Evolutionary conservation across 2,888 invertebrate genomes (phyloP).

Genomic region (Dynastes maya): DNA sequence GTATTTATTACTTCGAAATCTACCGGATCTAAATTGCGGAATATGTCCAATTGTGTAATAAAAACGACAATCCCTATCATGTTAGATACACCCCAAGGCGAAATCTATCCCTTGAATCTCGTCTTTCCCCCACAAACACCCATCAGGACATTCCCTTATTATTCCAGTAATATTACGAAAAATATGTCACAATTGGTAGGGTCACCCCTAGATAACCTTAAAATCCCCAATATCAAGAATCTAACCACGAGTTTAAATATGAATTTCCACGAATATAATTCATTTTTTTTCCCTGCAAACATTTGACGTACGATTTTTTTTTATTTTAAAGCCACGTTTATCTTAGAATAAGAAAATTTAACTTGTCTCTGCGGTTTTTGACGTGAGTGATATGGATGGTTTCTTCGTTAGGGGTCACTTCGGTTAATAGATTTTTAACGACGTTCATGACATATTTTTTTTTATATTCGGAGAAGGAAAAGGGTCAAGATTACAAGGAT

Average conservation of each 20-base stretch:
- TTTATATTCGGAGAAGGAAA: neutral
- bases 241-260: neutral
- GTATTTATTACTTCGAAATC: conserved; percentile 1
- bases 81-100: neutral
- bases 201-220: neutral
- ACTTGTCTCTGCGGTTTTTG: too few species aligned
- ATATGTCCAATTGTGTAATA: neutral
- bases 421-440: conserved; percentile 7
- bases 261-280: too few species aligned
- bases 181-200: conserved; percentile 9
- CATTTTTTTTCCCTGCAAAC: too few species aligned
- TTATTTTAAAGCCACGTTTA: too few species aligned
- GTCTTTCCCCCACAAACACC: neutral
- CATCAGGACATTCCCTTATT: neutral
- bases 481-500: neutral
- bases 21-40: neutral
- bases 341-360: too few species aligned
- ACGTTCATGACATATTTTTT: neutral
- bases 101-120: neutral
- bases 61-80: conserved; percentile 1
- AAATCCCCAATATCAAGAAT: too few species aligned
- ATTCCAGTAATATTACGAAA: neutral
- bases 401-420: neutral
- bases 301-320: too few species aligned
- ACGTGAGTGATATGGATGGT: neutral